Conservation (phyloP, 1,140 invertebrate species). For the Zaprionus nigranus region DNA sequence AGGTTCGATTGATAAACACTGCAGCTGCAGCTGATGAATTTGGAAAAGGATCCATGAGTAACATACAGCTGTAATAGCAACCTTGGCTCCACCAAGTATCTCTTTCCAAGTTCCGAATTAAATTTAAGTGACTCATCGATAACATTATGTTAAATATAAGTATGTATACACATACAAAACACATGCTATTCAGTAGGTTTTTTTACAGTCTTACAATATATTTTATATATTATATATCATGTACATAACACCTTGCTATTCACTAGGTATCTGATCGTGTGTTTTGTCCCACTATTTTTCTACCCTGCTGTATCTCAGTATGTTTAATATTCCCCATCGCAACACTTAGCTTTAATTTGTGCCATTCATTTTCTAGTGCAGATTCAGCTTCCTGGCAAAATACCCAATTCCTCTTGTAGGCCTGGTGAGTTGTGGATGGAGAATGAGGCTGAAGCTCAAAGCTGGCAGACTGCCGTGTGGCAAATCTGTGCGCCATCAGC, state of each 20-base stretch:
- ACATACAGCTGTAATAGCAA: too few relatives aligned
- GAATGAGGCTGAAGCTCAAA: conserved; percentile 4
- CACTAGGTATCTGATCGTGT: not conserved
- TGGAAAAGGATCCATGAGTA: too few relatives aligned
- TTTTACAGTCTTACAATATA: not conserved
- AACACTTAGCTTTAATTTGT: not conserved
- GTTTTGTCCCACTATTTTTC: too few relatives aligned
- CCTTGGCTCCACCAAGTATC: too few relatives aligned
- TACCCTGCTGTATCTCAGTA: too few relatives aligned
- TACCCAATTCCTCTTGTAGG: conserved; percentile 27
- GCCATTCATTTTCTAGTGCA: not conserved
- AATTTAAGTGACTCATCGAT: too few relatives aligned
- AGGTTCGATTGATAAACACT: too few relatives aligned
- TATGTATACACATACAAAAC: too few relatives aligned
- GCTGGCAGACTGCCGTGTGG: conserved; percentile 53
- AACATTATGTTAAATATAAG: too few relatives aligned
- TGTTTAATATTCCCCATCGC: not conserved
- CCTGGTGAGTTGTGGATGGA: conserved; percentile 1
- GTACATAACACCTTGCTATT: not conserved
- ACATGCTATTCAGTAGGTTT: not conserved
- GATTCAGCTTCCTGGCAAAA: conserved; percentile 18
- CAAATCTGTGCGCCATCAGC: conserved; percentile 27
- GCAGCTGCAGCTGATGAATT: too few relatives aligned
- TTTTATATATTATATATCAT: not conserved
- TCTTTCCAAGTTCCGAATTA: too few relatives aligned